Conservation (phyloP, 2,113 vertebrate species). For the Saguinus midas region DNA sequence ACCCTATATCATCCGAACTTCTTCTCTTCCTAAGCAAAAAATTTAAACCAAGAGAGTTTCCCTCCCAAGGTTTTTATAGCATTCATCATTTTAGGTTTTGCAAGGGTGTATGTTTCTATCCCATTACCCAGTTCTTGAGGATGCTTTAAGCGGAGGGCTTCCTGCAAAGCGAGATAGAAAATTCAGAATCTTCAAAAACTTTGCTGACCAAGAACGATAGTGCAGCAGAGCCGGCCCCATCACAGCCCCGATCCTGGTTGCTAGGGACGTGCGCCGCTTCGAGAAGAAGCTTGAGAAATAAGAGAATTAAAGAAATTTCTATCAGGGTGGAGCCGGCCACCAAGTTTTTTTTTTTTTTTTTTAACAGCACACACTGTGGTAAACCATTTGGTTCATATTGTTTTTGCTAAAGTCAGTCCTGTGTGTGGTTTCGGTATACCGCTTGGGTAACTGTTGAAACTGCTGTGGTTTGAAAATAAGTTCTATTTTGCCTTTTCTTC, state of each 20-base stretch:
- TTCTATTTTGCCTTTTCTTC: slow-evolving; percentile 81
- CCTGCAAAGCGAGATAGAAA: background rate
- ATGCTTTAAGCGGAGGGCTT: background rate
- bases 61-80: background rate
- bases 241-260: background rate
- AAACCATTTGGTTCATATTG: slow-evolving; percentile 80
- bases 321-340: slow-evolving; percentile 80
- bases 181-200: background rate
- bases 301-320: slow-evolving; percentile 71
- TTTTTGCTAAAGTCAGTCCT: slow-evolving; percentile 84
- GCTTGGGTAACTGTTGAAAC: slow-evolving; percentile 88
- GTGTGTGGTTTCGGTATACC: slow-evolving; percentile 86
- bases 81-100: rapidly evolving
- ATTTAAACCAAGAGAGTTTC: background rate
- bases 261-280: background rate
- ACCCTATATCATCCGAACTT: background rate
- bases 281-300: slow-evolving; percentile 20
- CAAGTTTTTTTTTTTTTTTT: slow-evolving; percentile 51
- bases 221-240: background rate
- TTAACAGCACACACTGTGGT: slow-evolving; percentile 81
- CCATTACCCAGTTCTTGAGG: background rate
- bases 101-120: background rate
- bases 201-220: background rate
- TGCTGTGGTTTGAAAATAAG: slow-evolving; percentile 86
- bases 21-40: background rate